phyloP scores from a whole-genome alignment of 1,140 invertebrate species.

The Meloidogyne floridensis region DNA sequence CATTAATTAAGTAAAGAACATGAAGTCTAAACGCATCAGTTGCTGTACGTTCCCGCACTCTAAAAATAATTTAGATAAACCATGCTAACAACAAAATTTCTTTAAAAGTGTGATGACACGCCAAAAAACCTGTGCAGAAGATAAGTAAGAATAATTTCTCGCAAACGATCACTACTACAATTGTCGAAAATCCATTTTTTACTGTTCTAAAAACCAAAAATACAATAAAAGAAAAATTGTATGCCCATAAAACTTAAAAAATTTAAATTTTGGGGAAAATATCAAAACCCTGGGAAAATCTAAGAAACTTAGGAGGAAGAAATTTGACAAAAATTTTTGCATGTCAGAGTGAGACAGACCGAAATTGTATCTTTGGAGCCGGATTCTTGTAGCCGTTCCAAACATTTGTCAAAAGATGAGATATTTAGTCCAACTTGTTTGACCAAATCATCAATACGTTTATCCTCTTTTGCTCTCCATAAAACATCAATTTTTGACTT shows the following conservation, averaged over 20 bases:
- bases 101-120: conserved; percentile 15
- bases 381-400: conserved; percentile 48
- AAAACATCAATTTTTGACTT: conserved; percentile 49
- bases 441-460: conserved; percentile 48
- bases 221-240: conserved; percentile 12
- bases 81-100: conserved; percentile 13
- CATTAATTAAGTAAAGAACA: conserved; percentile 58
- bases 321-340: conserved; percentile 17
- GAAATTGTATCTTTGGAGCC: conserved; percentile 57
- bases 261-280: conserved; percentile 5
- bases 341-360: conserved; percentile 36
- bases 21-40: conserved; percentile 55
- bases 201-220: conserved; percentile 47
- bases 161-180: conserved; percentile 54
- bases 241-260: neutral
- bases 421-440: conserved; percentile 53
- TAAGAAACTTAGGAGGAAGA: neutral
- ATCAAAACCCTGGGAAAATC: conserved; percentile 20
- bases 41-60: conserved; percentile 40
- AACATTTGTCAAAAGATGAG: conserved; percentile 38
- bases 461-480: conserved; percentile 37
- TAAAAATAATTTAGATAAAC: conserved; percentile 32
- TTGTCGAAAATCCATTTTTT: conserved; percentile 63
- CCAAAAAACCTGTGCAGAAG: conserved; percentile 49
- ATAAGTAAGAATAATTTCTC: conserved; percentile 57